A percentile compares a stretch with the other conserved stretches of the same genome.
These are phyloP conservation scores for Meloidogyne floridensis DNA, from an alignment of 1,140 invertebrate genomes.

Conservation along the genomic window DNA sequence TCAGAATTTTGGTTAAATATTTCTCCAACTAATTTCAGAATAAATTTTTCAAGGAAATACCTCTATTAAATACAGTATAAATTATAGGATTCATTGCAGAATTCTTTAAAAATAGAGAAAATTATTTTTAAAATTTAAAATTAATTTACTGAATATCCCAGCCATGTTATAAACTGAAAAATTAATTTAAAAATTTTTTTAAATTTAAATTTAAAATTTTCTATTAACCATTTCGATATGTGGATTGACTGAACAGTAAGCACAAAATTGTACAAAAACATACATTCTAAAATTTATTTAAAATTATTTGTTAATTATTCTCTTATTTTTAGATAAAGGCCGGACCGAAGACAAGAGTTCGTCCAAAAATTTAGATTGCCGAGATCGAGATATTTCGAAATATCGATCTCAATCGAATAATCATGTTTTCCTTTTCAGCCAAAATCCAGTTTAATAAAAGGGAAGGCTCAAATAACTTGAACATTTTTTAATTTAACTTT, in stretches of 20 bases:
- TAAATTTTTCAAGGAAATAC: background rate
- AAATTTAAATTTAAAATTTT: background rate
- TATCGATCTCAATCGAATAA: too few species aligned
- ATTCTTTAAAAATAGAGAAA: constrained; percentile 36
- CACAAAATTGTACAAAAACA: constrained; percentile 62
- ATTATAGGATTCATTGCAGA: constrained; percentile 66
- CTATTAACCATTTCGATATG: constrained; percentile 62
- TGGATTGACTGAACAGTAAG: constrained; percentile 54
- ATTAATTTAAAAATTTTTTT: background rate
- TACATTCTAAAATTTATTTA: constrained; percentile 57
- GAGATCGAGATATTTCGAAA: too few species aligned
- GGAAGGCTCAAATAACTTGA: too few species aligned
- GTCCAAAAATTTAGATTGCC: background rate
- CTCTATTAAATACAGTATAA: constrained; percentile 54
- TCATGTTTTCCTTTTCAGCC: too few species aligned
- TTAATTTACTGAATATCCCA: constrained; percentile 51
- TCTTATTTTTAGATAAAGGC: constrained; percentile 10
- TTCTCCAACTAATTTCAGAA: too few species aligned
- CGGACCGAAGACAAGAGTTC: too few species aligned
- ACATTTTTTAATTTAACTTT: too few species aligned
- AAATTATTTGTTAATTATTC: background rate
- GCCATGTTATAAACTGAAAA: constrained; percentile 62
- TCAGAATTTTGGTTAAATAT: too few species aligned
- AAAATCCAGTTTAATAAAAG: too few species aligned
- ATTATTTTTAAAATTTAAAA: background rate